phyloP scores from a whole-genome alignment of 2,888 invertebrate genomes.

The Epistrophella euchroma region DNA sequence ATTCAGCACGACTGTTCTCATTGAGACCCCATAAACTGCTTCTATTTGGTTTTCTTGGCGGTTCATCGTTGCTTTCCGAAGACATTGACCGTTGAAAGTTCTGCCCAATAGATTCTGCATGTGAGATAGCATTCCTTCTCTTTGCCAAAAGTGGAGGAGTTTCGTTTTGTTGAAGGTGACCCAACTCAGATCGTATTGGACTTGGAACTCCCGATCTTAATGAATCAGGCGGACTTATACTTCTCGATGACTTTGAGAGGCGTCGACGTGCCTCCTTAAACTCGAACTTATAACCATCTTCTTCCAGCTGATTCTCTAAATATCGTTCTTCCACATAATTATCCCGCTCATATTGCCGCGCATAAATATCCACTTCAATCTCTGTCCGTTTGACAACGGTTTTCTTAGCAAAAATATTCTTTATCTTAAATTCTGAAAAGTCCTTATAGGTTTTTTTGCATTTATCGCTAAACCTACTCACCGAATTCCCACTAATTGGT shows the following conservation, averaged over 20 bases:
- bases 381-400: conserved; percentile 80
- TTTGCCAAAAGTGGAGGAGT: conserved; percentile 50
- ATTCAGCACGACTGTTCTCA: conserved; percentile 8
- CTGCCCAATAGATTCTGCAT: conserved; percentile 76
- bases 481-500: conserved; percentile 60
- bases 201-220: conserved; percentile 63
- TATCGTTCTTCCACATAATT: conserved; percentile 77
- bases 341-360: conserved; percentile 80
- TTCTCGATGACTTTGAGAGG: conserved; percentile 76
- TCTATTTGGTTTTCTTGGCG: conserved; percentile 65
- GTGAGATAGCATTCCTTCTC: conserved; percentile 77
- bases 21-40: conserved; percentile 71
- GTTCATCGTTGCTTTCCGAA: conserved; percentile 74
- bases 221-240: conserved; percentile 76
- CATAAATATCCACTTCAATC: conserved; percentile 81
- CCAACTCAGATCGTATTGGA: conserved; percentile 59
- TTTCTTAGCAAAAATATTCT: conserved; percentile 81
- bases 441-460: conserved; percentile 81
- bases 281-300: conserved; percentile 79
- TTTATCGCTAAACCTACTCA: conserved; percentile 78
- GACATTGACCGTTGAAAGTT: conserved; percentile 74
- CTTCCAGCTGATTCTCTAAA: conserved; percentile 78
- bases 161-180: conserved; percentile 41
- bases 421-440: conserved; percentile 81
- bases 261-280: conserved; percentile 78